phyloP scores from a whole-genome alignment of 2,113 vertebrate genomes.

The Eulemur macaco region DNA sequence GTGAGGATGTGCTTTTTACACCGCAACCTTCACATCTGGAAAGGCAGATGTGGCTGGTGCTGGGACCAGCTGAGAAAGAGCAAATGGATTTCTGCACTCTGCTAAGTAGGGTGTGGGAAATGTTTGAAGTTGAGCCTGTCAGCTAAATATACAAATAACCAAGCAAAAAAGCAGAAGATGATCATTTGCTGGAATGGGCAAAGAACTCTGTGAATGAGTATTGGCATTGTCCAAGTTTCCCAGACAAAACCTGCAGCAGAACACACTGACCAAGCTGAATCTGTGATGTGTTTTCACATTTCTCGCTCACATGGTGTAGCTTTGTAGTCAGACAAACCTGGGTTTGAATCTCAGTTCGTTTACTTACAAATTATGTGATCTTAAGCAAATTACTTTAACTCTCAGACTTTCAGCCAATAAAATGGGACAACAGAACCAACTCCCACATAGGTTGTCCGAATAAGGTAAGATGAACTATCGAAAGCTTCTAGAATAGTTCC shows the following conservation, averaged over 20 bases:
- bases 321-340: background rate
- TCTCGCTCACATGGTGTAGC: background rate
- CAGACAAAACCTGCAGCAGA: background rate
- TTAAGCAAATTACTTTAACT: background rate
- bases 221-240: background rate
- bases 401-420: background rate
- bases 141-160: slow-evolving; percentile 8
- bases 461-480: background rate
- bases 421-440: background rate
- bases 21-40: background rate
- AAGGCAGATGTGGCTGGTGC: background rate
- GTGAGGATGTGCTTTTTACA: background rate
- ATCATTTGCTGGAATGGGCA: background rate
- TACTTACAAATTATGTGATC: background rate
- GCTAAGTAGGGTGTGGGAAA: background rate
- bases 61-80: background rate
- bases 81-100: background rate
- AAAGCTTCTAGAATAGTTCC: background rate
- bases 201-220: slow-evolving; percentile 25
- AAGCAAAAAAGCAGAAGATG: slow-evolving; percentile 19
- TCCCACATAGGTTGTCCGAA: background rate
- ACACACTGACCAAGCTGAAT: background rate
- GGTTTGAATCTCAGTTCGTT: background rate
- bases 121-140: background rate
- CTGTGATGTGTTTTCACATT: background rate